Evolutionary conservation across 1,140 invertebrate species (phyloP), one percentile per base, ranked within the genome.

Genomic region (Philopotamus ludificatus): DNA sequence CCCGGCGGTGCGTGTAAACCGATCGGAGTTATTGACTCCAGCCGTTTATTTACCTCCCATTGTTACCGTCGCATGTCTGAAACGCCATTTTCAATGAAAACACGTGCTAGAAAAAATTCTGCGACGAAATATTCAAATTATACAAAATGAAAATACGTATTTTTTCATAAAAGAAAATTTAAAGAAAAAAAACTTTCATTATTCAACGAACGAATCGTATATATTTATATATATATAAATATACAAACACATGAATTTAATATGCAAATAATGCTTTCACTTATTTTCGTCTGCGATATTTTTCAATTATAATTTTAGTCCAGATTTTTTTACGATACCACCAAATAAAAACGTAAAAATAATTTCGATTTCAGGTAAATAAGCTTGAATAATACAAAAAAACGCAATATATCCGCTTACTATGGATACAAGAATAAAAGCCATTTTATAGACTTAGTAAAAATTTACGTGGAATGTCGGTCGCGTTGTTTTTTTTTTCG

Each of bases 21-120:
- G 12, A 20, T 44, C 57, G 28, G 57, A 47, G 57, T 60, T 60
- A 60, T 60, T 60, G 57, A 60, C 57, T 47, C 57, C 57, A 47
- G 44, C 7, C 10, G 10, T 47, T 15, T 47, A 47, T 20, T 15
- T 20, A 47, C 44, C 4, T 9, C n/a, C 18, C 15, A 20, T 15
- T 47, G 18, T 20, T 7, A 47, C 18, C 18, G 10, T 4, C 44
- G 8, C 44, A 8, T 39, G 8, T 47, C 44, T 4, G 18, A 47
- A 47, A 34, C 4, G 28, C 12, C 28, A 12, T 34, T 7, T 4
- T 34, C 4, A 34, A 34, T 7, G 28, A 7, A 34, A 34, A 34
- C 28, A 12, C 28, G 28, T 12, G 28, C 12, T 34, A 34, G 12
- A 34, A 34, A 12, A 34, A 4, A 34, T 7, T 4, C 28, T n/a